These are phyloP conservation scores for Anoplius nigerrimus DNA, from an alignment of 2,888 invertebrate genomes.

Conservation along the genomic window DNA sequence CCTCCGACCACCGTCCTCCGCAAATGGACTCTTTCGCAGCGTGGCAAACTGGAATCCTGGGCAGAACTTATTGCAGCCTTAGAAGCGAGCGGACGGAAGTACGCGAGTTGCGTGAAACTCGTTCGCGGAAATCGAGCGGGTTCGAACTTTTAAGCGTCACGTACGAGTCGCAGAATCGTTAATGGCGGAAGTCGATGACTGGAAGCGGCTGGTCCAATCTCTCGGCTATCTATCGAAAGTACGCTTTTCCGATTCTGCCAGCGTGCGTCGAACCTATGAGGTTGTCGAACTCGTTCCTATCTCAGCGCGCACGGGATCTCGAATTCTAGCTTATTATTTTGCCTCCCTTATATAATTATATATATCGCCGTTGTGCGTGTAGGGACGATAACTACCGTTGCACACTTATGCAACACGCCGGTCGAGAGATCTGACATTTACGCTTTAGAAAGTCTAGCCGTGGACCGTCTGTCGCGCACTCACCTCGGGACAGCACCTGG, in stretches of 20 bases:
- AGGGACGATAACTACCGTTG: slow-evolving; percentile 35
- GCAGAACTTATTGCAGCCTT: no score
- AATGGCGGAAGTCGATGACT: no score
- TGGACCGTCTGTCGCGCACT: slow-evolving; percentile 46
- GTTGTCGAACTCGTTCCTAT: slow-evolving; percentile 33
- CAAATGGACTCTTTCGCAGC: no score
- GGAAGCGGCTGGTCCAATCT: slow-evolving; percentile 14
- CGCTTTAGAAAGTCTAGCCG: slow-evolving; percentile 72
- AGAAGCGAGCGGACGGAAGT: no score
- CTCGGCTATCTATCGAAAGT: slow-evolving; percentile 33
- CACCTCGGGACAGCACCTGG: slow-evolving; percentile 50
- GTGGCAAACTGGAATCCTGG: no score
- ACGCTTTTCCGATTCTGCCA: no score
- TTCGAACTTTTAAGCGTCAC: no score
- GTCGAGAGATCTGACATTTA: slow-evolving; percentile 70
- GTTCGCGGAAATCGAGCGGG: slow-evolving; percentile 12
- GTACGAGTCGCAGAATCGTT: no score
- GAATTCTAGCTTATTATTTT: slow-evolving; percentile 42
- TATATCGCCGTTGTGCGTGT: neutral
- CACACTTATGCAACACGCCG: slow-evolving; percentile 58
- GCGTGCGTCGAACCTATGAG: neutral
- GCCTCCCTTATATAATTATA: slow-evolving; percentile 48
- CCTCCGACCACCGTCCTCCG: no score
- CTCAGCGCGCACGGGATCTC: neutral
- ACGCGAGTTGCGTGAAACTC: neutral